Conservation (phyloP, 2,113 vertebrate species). For the Pollimyrus isidori region DNA sequence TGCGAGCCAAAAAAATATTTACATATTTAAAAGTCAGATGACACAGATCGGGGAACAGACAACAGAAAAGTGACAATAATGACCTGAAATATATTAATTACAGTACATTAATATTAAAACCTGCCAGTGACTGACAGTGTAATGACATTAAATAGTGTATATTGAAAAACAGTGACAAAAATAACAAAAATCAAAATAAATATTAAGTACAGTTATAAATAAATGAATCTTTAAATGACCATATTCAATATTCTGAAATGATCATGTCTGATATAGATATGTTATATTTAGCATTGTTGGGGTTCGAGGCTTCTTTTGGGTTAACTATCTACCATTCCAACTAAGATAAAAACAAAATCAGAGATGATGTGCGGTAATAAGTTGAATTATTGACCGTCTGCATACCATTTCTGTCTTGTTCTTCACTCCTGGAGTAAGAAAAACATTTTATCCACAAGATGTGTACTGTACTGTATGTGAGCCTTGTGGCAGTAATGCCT, state of each 20-base stretch:
- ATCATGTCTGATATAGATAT: not conserved
- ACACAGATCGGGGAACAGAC: slow-evolving; percentile 45
- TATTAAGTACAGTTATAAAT: slow-evolving; percentile 75
- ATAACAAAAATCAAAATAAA: slow-evolving; percentile 61
- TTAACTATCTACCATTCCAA: not conserved
- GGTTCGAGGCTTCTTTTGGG: not conserved
- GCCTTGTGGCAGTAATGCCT: not conserved
- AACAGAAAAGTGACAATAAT: slow-evolving; percentile 43
- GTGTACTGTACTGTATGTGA: not conserved
- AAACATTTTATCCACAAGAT: not conserved
- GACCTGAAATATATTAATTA: slow-evolving; percentile 45
- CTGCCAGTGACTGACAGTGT: slow-evolving; percentile 46
- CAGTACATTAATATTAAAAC: slow-evolving; percentile 61
- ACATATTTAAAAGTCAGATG: slow-evolving; percentile 49
- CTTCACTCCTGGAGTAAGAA: not conserved
- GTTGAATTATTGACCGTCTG: not conserved
- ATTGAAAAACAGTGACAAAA: slow-evolving; percentile 35
- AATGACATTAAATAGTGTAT: slow-evolving; percentile 41
- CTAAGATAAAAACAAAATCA: not conserved
- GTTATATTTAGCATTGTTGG: not conserved
- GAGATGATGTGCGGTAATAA: not conserved
- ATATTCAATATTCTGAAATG: slow-evolving; percentile 33
- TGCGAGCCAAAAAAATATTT: slow-evolving; percentile 68
- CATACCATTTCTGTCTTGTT: not conserved
- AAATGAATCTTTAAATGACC: slow-evolving; percentile 50